Conservation (phyloP, 64 coral and sea anemone species). For the Actinia equina region DNA sequence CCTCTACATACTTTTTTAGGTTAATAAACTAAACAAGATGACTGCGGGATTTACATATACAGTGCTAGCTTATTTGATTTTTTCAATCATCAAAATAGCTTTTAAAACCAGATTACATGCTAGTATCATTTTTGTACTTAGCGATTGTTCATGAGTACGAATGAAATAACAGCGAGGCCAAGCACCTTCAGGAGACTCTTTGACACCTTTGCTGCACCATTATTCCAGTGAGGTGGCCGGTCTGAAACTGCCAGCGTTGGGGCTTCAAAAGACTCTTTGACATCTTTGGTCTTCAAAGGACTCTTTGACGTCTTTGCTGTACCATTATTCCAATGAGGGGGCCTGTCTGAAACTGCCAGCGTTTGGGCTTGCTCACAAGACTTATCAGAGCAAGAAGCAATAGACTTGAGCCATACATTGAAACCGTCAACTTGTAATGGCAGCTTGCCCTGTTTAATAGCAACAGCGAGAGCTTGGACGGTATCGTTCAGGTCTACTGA, state of each 20-base stretch:
- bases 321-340: neutral
- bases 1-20: too few species aligned
- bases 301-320: neutral
- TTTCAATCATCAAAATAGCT: too few species aligned
- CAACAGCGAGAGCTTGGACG: conserved; percentile 16
- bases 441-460: conserved; percentile 28
- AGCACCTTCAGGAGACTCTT: neutral
- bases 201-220: neutral
- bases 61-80: too few species aligned
- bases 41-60: too few species aligned
- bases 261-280: neutral
- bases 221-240: neutral
- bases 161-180: neutral
- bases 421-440: conserved; percentile 32
- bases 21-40: too few species aligned
- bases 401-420: conserved; percentile 52
- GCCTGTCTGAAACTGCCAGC: conserved; percentile 17
- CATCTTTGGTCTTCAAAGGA: neutral
- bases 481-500: conserved; percentile 38
- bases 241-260: conserved; percentile 19
- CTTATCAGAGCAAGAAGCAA: conserved; percentile 42
- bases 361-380: conserved; percentile 31
- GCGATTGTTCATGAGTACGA: neutral
- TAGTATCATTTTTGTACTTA: neutral
- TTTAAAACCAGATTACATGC: too few species aligned